phyloP scores from a whole-genome alignment of 2,888 invertebrate species.

The Acanthopleura granulata region DNA sequence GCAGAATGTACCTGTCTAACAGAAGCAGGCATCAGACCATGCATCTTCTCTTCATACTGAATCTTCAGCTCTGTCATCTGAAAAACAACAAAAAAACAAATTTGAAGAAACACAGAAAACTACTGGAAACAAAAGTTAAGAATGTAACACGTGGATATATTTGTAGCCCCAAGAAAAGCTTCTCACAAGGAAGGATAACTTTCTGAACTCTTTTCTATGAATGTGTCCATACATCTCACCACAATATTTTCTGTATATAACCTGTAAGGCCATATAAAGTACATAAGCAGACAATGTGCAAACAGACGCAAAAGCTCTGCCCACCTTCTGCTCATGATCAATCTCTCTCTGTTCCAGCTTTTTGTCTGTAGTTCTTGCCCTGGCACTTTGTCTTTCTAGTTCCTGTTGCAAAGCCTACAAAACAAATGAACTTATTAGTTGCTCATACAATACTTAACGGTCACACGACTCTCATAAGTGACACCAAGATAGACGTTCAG shows the following conservation, averaged over 20 bases:
- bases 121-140: too few relatives aligned
- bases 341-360: conserved; percentile 50
- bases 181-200: too few relatives aligned
- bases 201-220: too few relatives aligned
- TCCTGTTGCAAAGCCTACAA: conserved; percentile 55
- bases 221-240: too few relatives aligned
- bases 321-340: conserved; percentile 59
- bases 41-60: conserved; percentile 57
- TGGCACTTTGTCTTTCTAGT: conserved; percentile 47
- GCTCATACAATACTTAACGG: not conserved
- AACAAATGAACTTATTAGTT: not conserved
- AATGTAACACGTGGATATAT: too few relatives aligned
- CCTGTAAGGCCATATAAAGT: too few relatives aligned
- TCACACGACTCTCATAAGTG: too few relatives aligned
- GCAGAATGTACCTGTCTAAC: conserved; percentile 54
- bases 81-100: conserved; percentile 5
- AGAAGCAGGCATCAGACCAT: conserved; percentile 56
- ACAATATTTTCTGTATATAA: too few relatives aligned
- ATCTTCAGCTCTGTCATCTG: conserved; percentile 57
- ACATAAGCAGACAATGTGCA: too few relatives aligned
- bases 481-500: too few relatives aligned
- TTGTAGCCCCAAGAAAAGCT: too few relatives aligned
- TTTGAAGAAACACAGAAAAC: too few relatives aligned
- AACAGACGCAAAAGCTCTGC: not conserved
- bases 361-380: conserved; percentile 46